phyloP scores from a whole-genome alignment of 2,113 vertebrate species.

The Regulus satrapa region DNA sequence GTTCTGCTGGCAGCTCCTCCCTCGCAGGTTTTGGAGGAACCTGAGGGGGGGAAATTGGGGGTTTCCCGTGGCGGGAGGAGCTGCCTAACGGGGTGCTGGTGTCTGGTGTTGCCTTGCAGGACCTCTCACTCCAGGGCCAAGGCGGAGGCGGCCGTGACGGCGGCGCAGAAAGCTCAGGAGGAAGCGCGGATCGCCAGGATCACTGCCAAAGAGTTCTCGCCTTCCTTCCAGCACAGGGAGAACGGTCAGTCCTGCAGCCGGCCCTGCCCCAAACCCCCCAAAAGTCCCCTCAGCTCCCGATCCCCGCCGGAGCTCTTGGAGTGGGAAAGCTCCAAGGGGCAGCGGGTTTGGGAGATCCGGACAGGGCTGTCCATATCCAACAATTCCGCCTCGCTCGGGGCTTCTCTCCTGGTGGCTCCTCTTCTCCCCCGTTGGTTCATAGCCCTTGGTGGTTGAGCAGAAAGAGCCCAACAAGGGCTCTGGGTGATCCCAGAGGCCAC shows the following conservation, averaged over 20 bases:
- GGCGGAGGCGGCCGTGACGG: conserved; percentile 88
- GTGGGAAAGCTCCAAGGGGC: accelerated
- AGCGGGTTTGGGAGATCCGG: accelerated
- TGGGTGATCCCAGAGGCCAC: background rate
- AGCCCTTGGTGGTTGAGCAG: background rate
- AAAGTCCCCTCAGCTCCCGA: accelerated
- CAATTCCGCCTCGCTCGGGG: accelerated
- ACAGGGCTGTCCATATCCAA: accelerated
- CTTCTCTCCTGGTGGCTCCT: no score
- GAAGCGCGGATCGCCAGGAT: conserved; percentile 92
- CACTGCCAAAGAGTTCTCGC: conserved; percentile 97
- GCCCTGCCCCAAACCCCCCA: accelerated
- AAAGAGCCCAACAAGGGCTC: background rate
- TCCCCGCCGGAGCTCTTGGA: accelerated
- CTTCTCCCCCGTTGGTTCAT: no score
- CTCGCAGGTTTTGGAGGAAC: accelerated
- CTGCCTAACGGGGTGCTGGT: background rate
- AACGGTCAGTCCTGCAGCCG: conserved; percentile 81
- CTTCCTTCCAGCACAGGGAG: conserved; percentile 94
- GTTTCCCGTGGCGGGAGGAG: accelerated
- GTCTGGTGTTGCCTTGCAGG: conserved; percentile 67
- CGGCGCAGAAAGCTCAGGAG: conserved; percentile 90
- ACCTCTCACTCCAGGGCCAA: conserved; percentile 94
- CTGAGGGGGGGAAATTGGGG: background rate
- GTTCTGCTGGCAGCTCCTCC: background rate